Evolutionary conservation across 1,140 invertebrate genomes (phyloP).

Genomic region (Bradynema listronoti): DNA sequence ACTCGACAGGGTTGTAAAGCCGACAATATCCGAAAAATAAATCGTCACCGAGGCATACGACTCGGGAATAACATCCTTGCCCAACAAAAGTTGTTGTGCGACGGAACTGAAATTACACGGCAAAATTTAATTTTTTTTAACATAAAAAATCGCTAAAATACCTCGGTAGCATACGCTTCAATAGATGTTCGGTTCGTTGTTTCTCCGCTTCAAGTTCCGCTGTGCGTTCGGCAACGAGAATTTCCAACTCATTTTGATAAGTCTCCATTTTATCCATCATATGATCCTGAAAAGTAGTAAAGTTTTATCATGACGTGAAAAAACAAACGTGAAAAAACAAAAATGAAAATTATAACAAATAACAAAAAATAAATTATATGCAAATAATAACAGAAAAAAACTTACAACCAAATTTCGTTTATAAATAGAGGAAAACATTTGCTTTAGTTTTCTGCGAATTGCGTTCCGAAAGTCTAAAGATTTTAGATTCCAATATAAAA

Average conservation of each 20-base stretch:
- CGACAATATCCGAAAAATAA: constrained; percentile 83
- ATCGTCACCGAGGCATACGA: constrained; percentile 53
- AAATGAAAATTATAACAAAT: no score
- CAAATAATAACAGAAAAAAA: no score
- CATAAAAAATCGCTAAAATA: constrained; percentile 55
- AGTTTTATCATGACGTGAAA: constrained; percentile 14
- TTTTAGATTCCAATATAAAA: no score
- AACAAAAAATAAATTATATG: constrained; percentile 67
- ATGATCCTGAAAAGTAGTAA: constrained; percentile 10
- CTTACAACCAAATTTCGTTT: constrained; percentile 79
- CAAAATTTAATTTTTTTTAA: constrained; percentile 13
- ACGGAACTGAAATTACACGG: constrained; percentile 35
- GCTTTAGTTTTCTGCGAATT: constrained; percentile 50
- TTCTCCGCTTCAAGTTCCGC: constrained; percentile 89
- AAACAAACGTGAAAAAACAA: no score
- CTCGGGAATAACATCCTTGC: constrained; percentile 54
- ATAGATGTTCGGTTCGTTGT: constrained; percentile 83
- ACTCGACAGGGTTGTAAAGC: constrained; percentile 88
- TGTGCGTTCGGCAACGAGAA: constrained; percentile 82
- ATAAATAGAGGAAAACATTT: constrained; percentile 47
- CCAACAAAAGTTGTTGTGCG: constrained; percentile 47
- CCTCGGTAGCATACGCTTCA: constrained; percentile 83
- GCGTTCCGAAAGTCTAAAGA: constrained; percentile 57
- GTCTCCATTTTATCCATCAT: constrained; percentile 64
- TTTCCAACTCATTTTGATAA: constrained; percentile 75